A percentile compares a stretch with the other conserved stretches of the same genome.
These are phyloP conservation scores for Cantharis nigra DNA, from an alignment of 2,888 invertebrate species.

Conservation along the genomic window DNA sequence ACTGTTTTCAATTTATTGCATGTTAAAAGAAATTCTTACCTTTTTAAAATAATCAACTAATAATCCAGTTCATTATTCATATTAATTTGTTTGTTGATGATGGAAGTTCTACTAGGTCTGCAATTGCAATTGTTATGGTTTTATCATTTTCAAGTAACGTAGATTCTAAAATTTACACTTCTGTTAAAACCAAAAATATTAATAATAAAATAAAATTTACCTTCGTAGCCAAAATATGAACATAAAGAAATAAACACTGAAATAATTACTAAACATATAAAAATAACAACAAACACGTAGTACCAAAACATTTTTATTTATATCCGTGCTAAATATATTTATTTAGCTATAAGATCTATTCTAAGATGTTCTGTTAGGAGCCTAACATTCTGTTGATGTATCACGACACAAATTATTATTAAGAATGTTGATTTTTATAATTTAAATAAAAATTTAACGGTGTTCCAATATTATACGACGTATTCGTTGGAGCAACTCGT, in stretches of 20 bases:
- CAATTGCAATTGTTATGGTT: neutral
- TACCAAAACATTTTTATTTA: neutral
- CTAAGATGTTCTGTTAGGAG: too few species aligned
- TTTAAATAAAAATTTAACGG: neutral
- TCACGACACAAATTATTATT: neutral
- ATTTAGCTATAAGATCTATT: neutral
- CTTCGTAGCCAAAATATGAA: neutral
- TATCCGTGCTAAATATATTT: neutral
- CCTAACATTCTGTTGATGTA: neutral
- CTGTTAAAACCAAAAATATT: neutral
- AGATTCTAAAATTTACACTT: neutral
- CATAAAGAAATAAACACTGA: neutral
- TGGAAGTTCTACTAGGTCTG: neutral
- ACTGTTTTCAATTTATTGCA: too few species aligned
- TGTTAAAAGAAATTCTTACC: neutral
- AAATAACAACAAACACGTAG: neutral
- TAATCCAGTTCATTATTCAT: neutral
- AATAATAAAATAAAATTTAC: neutral
- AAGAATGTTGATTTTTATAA: neutral
- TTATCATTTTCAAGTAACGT: neutral
- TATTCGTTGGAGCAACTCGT: neutral
- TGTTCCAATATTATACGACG: neutral
- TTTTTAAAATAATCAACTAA: neutral
- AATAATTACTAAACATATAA: neutral
- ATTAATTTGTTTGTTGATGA: neutral